These are phyloP conservation scores for Thalassophryne amazonica DNA, from an alignment of 2,797 vertebrate species.

Conservation along the genomic window DNA sequence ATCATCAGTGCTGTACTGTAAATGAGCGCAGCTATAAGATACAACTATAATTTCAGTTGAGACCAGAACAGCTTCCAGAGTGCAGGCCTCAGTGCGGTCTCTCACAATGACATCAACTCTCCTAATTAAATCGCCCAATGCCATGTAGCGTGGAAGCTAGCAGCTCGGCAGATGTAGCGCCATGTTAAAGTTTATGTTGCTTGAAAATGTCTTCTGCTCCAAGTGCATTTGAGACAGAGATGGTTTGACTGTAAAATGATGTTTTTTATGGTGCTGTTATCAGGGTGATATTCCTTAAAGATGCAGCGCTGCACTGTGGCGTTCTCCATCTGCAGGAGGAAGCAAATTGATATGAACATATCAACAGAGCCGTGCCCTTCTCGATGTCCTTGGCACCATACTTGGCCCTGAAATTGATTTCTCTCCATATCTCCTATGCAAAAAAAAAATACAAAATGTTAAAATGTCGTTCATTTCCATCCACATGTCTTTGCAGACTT, in stretches of 20 bases:
- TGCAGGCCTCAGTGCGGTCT: constrained; percentile 34
- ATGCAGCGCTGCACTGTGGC: constrained; percentile 66
- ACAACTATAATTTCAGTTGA: constrained; percentile 11
- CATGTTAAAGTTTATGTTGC: constrained; percentile 99
- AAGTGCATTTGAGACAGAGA: constrained; percentile 89
- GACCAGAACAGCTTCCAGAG: constrained; percentile 20
- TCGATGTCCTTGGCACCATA: constrained; percentile 74
- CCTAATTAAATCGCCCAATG: constrained; percentile 91
- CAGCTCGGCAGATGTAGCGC: constrained; percentile 93
- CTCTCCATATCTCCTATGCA: constrained; percentile 65
- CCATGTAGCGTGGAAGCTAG: constrained; percentile 87
- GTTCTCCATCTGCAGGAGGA: constrained; percentile 66
- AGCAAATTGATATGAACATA: constrained; percentile 75
- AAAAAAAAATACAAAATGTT: constrained; percentile 69
- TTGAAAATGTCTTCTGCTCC: constrained; percentile 95
- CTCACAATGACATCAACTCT: constrained; percentile 42
- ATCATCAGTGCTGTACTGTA: neutral
- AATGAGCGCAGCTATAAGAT: neutral
- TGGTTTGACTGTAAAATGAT: constrained; percentile 94
- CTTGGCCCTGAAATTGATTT: constrained; percentile 75
- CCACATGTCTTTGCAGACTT: constrained; percentile 32
- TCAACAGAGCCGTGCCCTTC: constrained; percentile 74
- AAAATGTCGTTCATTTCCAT: constrained; percentile 60
- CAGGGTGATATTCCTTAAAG: constrained; percentile 78
- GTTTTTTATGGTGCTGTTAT: constrained; percentile 87